Percentiles rank a stretch among this genome's conserved stretches.
These are phyloP conservation scores for Aporophyla nigra DNA, from an alignment of 2,888 invertebrate genomes.

Conservation along the genomic window DNA sequence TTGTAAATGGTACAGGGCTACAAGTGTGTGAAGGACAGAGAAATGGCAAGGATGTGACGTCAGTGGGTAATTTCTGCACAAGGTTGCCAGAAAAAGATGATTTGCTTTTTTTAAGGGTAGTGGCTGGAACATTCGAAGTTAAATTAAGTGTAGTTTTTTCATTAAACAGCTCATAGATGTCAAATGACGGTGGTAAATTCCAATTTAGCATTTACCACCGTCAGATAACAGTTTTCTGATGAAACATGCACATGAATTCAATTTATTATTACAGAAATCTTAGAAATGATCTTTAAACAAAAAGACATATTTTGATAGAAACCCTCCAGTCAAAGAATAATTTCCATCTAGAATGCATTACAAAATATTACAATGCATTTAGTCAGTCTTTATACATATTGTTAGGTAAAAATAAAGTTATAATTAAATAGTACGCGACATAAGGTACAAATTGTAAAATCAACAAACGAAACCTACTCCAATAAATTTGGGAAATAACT, in stretches of 20 bases:
- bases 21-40: constrained; percentile 67
- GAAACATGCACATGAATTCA: too few species aligned
- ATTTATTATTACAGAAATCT: too few species aligned
- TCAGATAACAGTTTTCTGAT: too few species aligned
- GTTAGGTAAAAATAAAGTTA: too few species aligned
- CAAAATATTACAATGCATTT: too few species aligned
- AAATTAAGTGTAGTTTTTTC: not conserved
- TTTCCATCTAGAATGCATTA: not conserved
- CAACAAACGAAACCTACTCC: too few species aligned
- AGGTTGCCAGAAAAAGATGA: constrained; percentile 65
- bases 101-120: constrained; percentile 9
- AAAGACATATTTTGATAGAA: not conserved
- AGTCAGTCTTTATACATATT: not conserved
- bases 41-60: constrained; percentile 63
- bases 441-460: too few species aligned
- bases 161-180: not conserved
- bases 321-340: not conserved
- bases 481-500: too few species aligned
- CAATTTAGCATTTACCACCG: too few species aligned
- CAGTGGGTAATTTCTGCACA: constrained; percentile 24
- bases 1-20: constrained; percentile 31
- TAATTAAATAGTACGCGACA: not conserved
- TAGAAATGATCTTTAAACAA: too few species aligned
- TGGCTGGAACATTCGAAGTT: not conserved
- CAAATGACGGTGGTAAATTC: not conserved